phyloP scores from a whole-genome alignment of 1,140 invertebrate genomes.

The Phymorhynchus buccinoides region DNA sequence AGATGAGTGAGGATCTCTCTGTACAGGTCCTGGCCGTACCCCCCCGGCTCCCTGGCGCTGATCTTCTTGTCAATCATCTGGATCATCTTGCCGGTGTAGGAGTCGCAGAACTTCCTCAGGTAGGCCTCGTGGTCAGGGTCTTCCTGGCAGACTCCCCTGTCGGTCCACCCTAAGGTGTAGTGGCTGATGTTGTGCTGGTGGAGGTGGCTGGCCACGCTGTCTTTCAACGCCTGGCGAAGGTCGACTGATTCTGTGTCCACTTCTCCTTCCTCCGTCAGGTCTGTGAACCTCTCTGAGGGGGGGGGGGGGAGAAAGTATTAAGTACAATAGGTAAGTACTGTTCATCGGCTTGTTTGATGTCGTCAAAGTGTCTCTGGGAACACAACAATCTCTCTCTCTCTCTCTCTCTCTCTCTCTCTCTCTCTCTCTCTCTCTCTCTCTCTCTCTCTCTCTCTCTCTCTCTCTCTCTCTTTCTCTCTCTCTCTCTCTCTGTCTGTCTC shows the following conservation, averaged over 20 bases:
- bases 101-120: conserved; percentile 49
- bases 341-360: no score
- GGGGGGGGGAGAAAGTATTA: background rate
- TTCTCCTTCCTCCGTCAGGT: conserved; percentile 46
- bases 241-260: conserved; percentile 52
- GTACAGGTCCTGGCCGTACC: conserved; percentile 37
- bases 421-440: no score
- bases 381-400: no score
- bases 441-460: no score
- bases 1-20: conserved; percentile 95
- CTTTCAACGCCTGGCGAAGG: conserved; percentile 39
- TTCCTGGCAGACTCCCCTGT: conserved; percentile 44
- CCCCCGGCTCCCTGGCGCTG: background rate
- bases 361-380: no score
- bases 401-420: no score
- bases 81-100: conserved; percentile 53
- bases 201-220: conserved; percentile 39
- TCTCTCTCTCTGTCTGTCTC: no score
- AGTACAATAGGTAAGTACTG: no score
- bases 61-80: conserved; percentile 49
- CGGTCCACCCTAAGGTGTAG: conserved; percentile 44
- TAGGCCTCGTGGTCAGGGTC: conserved; percentile 53
- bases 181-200: conserved; percentile 37
- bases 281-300: conserved; percentile 50
- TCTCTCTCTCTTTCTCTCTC: no score